phyloP scores from a whole-genome alignment of 23 tunicate species.

The Halocynthia aurantium region DNA sequence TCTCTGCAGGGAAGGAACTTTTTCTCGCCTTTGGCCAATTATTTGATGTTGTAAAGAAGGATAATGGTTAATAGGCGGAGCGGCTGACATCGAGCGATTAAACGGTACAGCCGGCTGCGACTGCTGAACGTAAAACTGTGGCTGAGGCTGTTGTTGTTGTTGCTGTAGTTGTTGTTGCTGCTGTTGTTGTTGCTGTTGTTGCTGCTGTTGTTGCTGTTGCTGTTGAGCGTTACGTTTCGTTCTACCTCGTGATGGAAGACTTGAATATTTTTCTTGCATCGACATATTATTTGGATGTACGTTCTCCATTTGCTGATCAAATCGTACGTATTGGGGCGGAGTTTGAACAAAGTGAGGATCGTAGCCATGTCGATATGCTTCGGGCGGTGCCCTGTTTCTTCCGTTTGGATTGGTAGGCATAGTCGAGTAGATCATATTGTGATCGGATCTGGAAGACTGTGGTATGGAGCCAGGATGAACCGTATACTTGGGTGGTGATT shows the following conservation, averaged over 20 bases:
- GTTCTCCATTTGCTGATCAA: too few species aligned
- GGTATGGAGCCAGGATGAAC: conserved; percentile 3
- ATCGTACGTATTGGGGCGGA: not conserved
- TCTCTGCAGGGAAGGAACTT: conserved; percentile 7
- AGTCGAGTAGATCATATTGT: conserved; percentile 32
- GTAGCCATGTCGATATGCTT: not conserved
- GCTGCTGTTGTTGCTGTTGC: conserved; percentile 6
- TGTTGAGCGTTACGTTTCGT: conserved; percentile 18
- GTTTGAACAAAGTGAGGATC: not conserved
- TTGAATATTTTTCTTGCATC: conserved; percentile 17
- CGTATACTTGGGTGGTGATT: conserved; percentile 22
- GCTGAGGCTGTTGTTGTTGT: not conserved
- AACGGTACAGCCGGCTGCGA: conserved; percentile 13
- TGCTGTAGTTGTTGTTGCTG: conserved; percentile 15
- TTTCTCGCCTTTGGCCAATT: conserved; percentile 15
- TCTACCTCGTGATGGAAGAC: conserved; percentile 22
- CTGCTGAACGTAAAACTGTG: conserved; percentile 17
- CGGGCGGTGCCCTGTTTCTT: not conserved
- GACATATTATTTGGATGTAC: not conserved
- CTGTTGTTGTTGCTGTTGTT: conserved; percentile 4
- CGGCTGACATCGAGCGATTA: not conserved
- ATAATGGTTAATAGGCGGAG: conserved; percentile 42
- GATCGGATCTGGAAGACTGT: not conserved
- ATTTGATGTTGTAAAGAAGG: conserved; percentile 40
- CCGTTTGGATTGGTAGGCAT: conserved; percentile 22